Evolutionary conservation across 2,113 vertebrate genomes (phyloP), one percentile per base, ranked within the genome.

Genomic region (Egretta garzetta): DNA sequence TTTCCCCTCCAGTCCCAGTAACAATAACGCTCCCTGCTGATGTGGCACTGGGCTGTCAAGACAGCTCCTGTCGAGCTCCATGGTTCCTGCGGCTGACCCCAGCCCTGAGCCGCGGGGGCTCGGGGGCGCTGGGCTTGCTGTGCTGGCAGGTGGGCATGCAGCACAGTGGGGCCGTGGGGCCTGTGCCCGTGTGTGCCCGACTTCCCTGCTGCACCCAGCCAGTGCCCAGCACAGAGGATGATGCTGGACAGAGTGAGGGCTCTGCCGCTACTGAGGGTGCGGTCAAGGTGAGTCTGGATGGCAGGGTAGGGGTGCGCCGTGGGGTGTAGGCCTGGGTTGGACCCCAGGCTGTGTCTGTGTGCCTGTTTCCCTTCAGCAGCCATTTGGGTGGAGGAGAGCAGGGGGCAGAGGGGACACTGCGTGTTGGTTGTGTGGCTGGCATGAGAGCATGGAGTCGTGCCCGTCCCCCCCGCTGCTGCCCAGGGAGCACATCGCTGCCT

Each of bases 101-200:
- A 4, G 55, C 27, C 27, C 33, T 2, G 5, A 0, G 16, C 33
- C 0, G 3, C 0, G 0, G 21, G 10, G 39, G 33, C 60, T 55
- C 0, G 0, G 27, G 37, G 33, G 19, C 15, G 9, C 49, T 17
- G 53, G 39, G 64, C 47, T 26, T 9, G 2, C 13, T 35, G 68
- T 4, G 32, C 49, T 74, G 58, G n/a, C 7, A 2, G 10, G 53
- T 47, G 58, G 67, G 53, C 32, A 67, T 12, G 9, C 9, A 37
- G 62, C 0, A 5, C 24, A 30, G 45, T 11, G 28, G 49, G 18
- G 47, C 39, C 0, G 0, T 0, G 1, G 33, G 41, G 32, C 33
- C 63, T 50, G 77, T 43, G 58, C 41, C 45, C 1, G 0, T 3
- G 3, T 26, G 66, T 45, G 41, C n/a, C 14, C 12, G 5, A 12